Evolutionary conservation across 2,113 vertebrate species (phyloP).

Genomic region (Tonatia bakeri): DNA sequence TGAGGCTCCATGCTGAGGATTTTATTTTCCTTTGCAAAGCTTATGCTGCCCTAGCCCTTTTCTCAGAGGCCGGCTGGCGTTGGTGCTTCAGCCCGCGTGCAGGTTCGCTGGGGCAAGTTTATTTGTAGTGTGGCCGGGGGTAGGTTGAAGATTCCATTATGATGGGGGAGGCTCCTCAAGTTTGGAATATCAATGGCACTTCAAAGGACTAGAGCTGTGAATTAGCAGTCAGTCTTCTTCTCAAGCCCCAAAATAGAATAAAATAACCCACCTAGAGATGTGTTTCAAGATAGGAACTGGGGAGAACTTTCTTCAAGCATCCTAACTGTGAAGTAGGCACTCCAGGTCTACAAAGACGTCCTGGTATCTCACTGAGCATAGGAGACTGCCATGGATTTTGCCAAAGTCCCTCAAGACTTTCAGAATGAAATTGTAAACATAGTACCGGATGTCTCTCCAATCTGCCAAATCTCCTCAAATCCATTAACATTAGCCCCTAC

Average conservation of each 20-base stretch:
- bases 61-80: constrained; percentile 78
- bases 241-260: constrained; percentile 48
- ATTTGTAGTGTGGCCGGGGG: constrained; percentile 82
- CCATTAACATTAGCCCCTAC: not conserved
- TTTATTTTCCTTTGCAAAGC: constrained; percentile 85
- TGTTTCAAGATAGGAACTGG: constrained; percentile 61
- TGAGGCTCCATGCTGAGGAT: constrained; percentile 82
- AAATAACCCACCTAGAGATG: constrained; percentile 50
- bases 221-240: constrained; percentile 68
- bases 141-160: constrained; percentile 77
- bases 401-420: not conserved
- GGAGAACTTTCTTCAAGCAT: constrained; percentile 45
- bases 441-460: not conserved
- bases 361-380: not conserved
- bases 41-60: constrained; percentile 75
- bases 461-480: not conserved
- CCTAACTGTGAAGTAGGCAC: not conserved
- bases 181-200: constrained; percentile 81
- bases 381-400: not conserved
- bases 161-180: constrained; percentile 74
- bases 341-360: constrained; percentile 40
- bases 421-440: not conserved
- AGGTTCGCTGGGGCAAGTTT: constrained; percentile 81
- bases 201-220: constrained; percentile 80
- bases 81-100: constrained; percentile 66